Conservation (phyloP, 2,888 invertebrate species). For the Caenorhabditis macrosperma region DNA sequence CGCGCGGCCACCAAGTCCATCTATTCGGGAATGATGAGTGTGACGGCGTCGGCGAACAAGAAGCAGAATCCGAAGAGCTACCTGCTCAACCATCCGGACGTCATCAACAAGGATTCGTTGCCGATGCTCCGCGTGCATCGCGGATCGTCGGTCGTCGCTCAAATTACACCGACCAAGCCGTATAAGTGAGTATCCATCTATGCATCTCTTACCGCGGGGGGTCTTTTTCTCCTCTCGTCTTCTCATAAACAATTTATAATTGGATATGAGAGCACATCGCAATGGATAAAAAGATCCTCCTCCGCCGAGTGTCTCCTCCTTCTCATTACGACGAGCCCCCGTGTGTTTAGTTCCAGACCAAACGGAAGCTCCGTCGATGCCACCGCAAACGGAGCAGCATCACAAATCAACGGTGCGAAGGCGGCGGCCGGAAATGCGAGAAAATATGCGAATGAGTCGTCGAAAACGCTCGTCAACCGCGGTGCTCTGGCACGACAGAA, state of each 20-base stretch:
- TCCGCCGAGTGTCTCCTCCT: too few species aligned
- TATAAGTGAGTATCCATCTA: slow-evolving; percentile 46
- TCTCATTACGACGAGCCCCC: slow-evolving; percentile 16
- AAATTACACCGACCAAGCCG: slow-evolving; percentile 51
- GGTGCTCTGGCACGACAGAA: slow-evolving; percentile 31
- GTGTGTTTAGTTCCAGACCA: slow-evolving; percentile 38
- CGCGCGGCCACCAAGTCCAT: slow-evolving; percentile 79
- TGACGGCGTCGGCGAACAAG: slow-evolving; percentile 76
- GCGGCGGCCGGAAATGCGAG: slow-evolving; percentile 21
- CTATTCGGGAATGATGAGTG: slow-evolving; percentile 74
- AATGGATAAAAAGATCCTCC: too few species aligned
- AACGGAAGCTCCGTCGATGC: slow-evolving; percentile 54
- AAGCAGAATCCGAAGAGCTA: slow-evolving; percentile 78
- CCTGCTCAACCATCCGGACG: slow-evolving; percentile 77
- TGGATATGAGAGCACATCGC: slow-evolving; percentile 21
- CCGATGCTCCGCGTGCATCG: slow-evolving; percentile 79
- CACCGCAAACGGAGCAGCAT: slow-evolving; percentile 17
- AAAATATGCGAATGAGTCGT: slow-evolving; percentile 44
- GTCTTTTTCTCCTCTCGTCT: too few species aligned
- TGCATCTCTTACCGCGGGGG: too few species aligned
- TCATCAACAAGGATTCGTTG: slow-evolving; percentile 72
- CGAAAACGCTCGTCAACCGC: slow-evolving; percentile 51
- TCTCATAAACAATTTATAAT: slow-evolving; percentile 55
- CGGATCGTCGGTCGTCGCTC: slow-evolving; percentile 71
- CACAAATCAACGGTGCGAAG: slow-evolving; percentile 35